A percentile compares a stretch with the other conserved stretches of the same genome.
Conservation (phyloP, 2,113 vertebrate genomes). For the Acrocephalus kingi region DNA sequence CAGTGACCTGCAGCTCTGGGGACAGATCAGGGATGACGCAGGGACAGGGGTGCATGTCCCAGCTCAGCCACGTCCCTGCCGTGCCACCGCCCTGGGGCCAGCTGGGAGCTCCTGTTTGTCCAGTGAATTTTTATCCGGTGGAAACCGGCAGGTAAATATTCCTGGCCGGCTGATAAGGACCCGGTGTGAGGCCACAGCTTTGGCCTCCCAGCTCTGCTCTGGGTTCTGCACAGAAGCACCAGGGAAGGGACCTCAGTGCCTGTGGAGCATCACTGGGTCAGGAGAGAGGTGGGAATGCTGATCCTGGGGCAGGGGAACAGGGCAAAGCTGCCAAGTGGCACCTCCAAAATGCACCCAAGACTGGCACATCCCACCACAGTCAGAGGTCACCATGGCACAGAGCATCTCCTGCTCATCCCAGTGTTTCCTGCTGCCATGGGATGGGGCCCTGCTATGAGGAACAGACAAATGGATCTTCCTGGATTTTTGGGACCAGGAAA, state of each 20-base stretch:
- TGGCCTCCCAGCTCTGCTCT: not conserved
- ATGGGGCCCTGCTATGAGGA: not conserved
- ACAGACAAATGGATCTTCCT: not conserved
- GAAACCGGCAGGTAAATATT: not conserved
- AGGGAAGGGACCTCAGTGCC: not conserved
- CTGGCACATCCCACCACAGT: rapidly evolving
- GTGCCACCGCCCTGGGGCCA: not conserved
- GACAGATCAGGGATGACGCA: rapidly evolving
- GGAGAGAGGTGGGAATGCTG: not conserved
- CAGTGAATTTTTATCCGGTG: not conserved
- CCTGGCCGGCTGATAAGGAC: not conserved
- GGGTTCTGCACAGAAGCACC: not conserved
- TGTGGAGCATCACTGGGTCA: not conserved
- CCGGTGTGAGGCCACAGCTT: rapidly evolving
- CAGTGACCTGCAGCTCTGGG: rapidly evolving
- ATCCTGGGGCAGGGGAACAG: too few species aligned
- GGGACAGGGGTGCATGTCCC: not conserved
- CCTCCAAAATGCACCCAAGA: not conserved
- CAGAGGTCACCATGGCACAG: rapidly evolving
- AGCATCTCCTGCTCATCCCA: not conserved
- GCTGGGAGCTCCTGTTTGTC: constrained; percentile 28
- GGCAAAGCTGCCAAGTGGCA: not conserved
- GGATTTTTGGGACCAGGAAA: not conserved
- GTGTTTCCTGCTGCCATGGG: rapidly evolving
- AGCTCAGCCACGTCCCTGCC: not conserved